Base-by-base conservation (phyloP, 2,888 invertebrate species). In the Entomobrya proxima region DNA sequence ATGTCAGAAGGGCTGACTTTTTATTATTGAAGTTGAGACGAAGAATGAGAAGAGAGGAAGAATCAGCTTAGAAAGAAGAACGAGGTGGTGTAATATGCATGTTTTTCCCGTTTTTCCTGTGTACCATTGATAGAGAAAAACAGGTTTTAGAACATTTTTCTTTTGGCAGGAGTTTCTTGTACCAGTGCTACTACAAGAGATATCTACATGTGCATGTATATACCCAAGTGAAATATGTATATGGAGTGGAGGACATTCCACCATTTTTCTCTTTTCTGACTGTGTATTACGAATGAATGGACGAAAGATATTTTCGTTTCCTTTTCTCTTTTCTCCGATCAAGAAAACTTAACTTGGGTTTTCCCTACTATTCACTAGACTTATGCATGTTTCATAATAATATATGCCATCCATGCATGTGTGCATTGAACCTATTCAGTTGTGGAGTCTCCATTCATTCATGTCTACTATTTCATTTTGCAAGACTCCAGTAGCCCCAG, bases 191-290 rank as follows among this genome's bases (percentile, higher is more conserved):
- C 44, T 11, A 40, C 9, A 55, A 55, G 32, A 74, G 52, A 52
- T 52, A 32, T 50, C 9, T 24, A 55, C 18, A 2, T n/a, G 13
- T 9, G n/a, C 55, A 32, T n/a, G 32, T 64, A 35, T 35, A 30
- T 32, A 58, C 52, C 30, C 47, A 27, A 67, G 13, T 69, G 69
- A 24, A 52, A 15, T 18, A 27, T 30, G 24, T 44, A 27, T 27
- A 61, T 61, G 21, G 30, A 35, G 72, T 35, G 30, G 74, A 79
- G 85, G 85, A 79, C 85, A 85, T 78, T 85, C 79, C 85, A 85
- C 78, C 85, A 78, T 74, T 76, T 55, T 40, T 27, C 69, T 52
- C 32, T 55, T 52, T 80, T 13, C 44, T 37, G 24, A 44, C 2
- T 74, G 5, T 35, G 44, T 27, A 30, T 18, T 61, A 27, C 32